Evolutionary conservation across 2,113 vertebrate genomes (phyloP), one percentile per base, ranked within the genome.

Genomic region (Gallinago undulata): DNA sequence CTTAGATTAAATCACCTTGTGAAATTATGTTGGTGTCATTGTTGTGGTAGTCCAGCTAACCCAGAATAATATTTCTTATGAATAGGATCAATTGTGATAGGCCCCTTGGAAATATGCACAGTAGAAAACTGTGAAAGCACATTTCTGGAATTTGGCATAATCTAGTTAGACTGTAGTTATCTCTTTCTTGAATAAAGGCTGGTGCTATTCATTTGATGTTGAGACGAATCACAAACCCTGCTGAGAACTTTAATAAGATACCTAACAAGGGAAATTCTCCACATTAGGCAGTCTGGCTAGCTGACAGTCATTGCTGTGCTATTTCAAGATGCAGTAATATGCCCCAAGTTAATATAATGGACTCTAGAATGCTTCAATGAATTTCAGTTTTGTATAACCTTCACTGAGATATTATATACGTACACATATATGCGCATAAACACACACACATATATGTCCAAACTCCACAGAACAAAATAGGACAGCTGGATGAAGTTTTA

Each of bases 211-310:
- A 93, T 96, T 96, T 77, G 63, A 81, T 84, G 82, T 69, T 83
- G 91, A 94, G 93, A 94, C 8, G 1, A 96, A 92, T 93, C 84
- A 77, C 93, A 93, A 95, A 87, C 53, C 94, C 92, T 53, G 80
- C 93, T 96, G 93, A 77, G 94, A 94, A 81, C 84, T 96, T 97
- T 96, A 97, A 97, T 96, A 95, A 97, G 90, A 91, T 95, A 87
- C 76, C 91, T 94, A 97, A 92, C 84, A 95, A 89, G 96, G 84
- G 88, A 96, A 96, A 93, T 90, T 87, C 72, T 95, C 77, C 73
- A 68, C 88, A 76, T 96, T 91, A 97, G 87, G 83, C 90, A 92
- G 57, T 80, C 73, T 95, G 96, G 95, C 91, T 93, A 84, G 64
- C 45, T 94, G 91, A 93, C 94, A 95, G 86, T 91, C 81, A 89